Percentiles rank a stretch among this genome's conserved stretches.
phyloP scores from a whole-genome alignment of 2,888 invertebrate genomes.

The Nasonovia ribisnigri region DNA sequence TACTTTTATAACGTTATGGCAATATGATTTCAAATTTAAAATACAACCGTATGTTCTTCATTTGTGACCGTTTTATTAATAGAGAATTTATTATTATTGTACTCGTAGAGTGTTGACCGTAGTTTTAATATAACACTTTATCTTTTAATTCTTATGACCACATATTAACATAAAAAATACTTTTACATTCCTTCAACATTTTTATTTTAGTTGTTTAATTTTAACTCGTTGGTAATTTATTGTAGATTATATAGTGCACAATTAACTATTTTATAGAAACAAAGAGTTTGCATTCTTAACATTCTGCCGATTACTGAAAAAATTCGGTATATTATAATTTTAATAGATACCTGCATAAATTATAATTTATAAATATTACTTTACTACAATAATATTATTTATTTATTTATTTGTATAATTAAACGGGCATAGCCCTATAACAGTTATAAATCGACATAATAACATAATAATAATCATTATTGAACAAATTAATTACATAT shows the following conservation, averaged over 20 bases:
- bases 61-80: neutral
- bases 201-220: neutral
- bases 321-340: neutral
- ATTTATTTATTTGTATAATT: too few relatives aligned
- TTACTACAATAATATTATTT: too few relatives aligned
- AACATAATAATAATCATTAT: too few relatives aligned
- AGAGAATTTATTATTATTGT: neutral
- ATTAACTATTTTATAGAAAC: neutral
- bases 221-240: neutral
- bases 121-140: neutral
- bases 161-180: neutral
- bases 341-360: neutral
- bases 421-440: too few relatives aligned
- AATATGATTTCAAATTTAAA: neutral
- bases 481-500: too few relatives aligned
- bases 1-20: neutral
- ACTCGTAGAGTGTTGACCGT: neutral
- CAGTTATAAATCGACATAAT: too few relatives aligned
- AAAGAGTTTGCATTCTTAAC: constrained; percentile 5
- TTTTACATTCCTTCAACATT: neutral
- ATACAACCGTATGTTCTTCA: neutral
- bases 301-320: constrained; percentile 11
- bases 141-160: neutral
- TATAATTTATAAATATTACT: neutral
- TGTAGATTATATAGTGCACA: neutral